phyloP scores from a whole-genome alignment of 2,888 invertebrate species.

The Abrostola tripartita region DNA sequence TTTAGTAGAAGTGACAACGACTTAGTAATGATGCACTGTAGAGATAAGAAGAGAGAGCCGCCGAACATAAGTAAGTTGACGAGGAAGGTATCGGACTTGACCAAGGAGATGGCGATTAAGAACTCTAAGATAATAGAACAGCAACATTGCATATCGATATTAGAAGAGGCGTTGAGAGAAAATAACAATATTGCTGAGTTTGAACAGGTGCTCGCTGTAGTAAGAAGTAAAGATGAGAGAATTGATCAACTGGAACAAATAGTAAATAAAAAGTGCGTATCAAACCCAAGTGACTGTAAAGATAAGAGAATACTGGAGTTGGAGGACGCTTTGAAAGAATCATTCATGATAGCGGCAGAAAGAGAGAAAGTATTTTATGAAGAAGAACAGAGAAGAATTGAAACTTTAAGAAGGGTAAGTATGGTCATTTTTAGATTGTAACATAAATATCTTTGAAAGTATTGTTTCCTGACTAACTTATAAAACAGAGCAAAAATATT shows the following conservation, averaged over 20 bases:
- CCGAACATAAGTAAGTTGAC: conserved; percentile 75
- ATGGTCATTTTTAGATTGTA: conserved; percentile 4
- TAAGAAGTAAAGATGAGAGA: conserved; percentile 90
- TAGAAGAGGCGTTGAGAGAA: conserved; percentile 87
- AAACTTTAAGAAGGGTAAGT: conserved; percentile 90
- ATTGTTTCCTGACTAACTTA: too few species aligned
- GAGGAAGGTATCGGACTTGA: conserved; percentile 79
- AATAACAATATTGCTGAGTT: conserved; percentile 88
- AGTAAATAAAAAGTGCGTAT: conserved; percentile 83
- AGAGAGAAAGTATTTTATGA: conserved; percentile 90
- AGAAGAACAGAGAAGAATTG: conserved; percentile 90
- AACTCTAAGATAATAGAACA: conserved; percentile 88
- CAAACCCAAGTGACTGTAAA: conserved; percentile 74
- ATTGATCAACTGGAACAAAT: conserved; percentile 94
- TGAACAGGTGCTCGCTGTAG: conserved; percentile 87
- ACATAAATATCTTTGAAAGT: not conserved
- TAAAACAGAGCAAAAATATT: too few species aligned
- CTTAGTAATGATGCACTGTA: conserved; percentile 70
- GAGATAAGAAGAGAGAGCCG: conserved; percentile 63
- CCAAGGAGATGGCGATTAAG: conserved; percentile 83
- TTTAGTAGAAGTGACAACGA: conserved; percentile 82
- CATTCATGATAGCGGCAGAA: conserved; percentile 91
- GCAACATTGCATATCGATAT: conserved; percentile 85
- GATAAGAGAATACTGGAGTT: conserved; percentile 91
- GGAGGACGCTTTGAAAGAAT: conserved; percentile 94